Percentiles rank a stretch among this genome's conserved stretches.
These are phyloP conservation scores for Perccottus glenii DNA, from an alignment of 2,113 vertebrate species.

Conservation along the genomic window DNA sequence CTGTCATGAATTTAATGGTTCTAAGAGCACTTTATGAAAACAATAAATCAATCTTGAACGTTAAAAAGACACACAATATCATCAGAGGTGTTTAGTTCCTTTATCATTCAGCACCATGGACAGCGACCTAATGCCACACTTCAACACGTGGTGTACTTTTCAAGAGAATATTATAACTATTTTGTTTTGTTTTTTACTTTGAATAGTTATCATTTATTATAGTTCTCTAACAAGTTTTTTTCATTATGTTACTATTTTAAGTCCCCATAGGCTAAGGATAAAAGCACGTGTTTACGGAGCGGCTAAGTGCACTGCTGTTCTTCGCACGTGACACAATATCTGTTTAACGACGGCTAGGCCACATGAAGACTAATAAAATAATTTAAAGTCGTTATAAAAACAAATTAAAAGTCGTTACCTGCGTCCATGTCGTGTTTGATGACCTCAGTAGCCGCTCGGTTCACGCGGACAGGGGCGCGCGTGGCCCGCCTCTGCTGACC, in stretches of 20 bases:
- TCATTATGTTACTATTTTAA: neutral
- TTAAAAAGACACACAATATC: neutral
- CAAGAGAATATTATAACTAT: neutral
- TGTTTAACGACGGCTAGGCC: neutral
- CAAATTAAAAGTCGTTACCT: slow-evolving; percentile 61
- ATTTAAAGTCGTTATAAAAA: neutral
- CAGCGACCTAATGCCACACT: slow-evolving; percentile 49
- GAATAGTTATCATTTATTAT: neutral
- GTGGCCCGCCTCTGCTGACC: slow-evolving; percentile 34
- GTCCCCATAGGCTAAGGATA: neutral
- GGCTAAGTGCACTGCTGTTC: slow-evolving; percentile 1
- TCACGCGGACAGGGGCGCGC: slow-evolving; percentile 9
- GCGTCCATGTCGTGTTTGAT: slow-evolving; percentile 59
- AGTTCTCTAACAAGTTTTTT: too few relatives aligned
- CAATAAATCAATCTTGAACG: neutral
- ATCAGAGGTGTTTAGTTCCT: neutral
- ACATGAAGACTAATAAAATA: slow-evolving; percentile 1
- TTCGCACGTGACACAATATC: neutral
- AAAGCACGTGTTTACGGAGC: neutral
- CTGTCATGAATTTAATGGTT: slow-evolving; percentile 29
- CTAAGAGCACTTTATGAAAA: slow-evolving; percentile 12
- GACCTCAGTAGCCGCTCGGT: slow-evolving; percentile 5
- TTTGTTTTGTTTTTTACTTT: too few relatives aligned
- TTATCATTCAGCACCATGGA: slow-evolving; percentile 69
- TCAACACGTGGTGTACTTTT: slow-evolving; percentile 2